Conservation (phyloP, 2,888 invertebrate species). For the Leucophenga montana region DNA sequence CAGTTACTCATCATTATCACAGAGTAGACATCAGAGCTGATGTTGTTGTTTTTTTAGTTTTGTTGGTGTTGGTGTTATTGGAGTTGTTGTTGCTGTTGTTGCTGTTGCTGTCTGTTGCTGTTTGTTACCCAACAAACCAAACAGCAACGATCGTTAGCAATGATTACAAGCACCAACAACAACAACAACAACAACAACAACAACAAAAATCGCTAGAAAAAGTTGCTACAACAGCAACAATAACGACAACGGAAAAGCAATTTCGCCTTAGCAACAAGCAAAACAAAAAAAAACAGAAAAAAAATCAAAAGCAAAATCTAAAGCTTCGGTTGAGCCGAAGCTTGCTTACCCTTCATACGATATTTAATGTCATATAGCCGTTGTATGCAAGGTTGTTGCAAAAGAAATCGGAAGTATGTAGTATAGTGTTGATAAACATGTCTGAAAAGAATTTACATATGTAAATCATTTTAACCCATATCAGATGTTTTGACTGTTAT, state of each 20-base stretch:
- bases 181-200: slow-evolving; percentile 4
- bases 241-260: background rate
- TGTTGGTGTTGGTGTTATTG: background rate
- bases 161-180: slow-evolving; percentile 22
- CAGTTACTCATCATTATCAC: slow-evolving; percentile 58
- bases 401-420: too few relatives aligned
- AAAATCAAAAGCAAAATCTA: background rate
- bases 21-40: slow-evolving; percentile 56
- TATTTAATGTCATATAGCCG: too few relatives aligned
- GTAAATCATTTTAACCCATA: too few relatives aligned
- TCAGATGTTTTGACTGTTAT: too few relatives aligned
- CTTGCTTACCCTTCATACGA: too few relatives aligned
- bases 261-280: slow-evolving; percentile 6
- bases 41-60: slow-evolving; percentile 31
- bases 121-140: background rate
- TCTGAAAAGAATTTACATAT: too few relatives aligned
- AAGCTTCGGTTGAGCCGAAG: background rate
- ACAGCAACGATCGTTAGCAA: slow-evolving; percentile 23
- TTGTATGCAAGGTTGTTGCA: too few relatives aligned
- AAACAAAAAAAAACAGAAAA: background rate
- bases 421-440: too few relatives aligned
- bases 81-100: background rate
- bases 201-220: background rate
- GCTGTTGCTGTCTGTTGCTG: background rate
- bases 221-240: background rate